Evolutionary conservation across 2,797 vertebrate genomes (phyloP).

Genomic region (Chaetophractus vellerosus): DNA sequence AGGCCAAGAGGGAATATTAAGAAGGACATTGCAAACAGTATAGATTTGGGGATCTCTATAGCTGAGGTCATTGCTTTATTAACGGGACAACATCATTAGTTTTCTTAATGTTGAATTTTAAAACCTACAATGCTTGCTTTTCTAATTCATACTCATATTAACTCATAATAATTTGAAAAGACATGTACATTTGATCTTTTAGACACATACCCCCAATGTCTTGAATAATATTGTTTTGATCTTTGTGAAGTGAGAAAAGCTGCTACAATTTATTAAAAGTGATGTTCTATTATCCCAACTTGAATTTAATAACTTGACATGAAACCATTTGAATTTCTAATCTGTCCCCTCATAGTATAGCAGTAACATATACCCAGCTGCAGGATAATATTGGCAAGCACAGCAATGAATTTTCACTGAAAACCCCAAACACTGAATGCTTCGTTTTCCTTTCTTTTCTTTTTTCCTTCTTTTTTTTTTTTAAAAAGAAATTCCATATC

Average conservation of each 20-base stretch:
- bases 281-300: constrained; percentile 66
- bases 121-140: not conserved
- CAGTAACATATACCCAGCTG: constrained; percentile 85
- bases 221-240: constrained; percentile 75
- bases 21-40: not conserved
- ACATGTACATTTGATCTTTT: constrained; percentile 58
- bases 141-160: not conserved
- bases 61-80: not conserved
- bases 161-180: constrained; percentile 63
- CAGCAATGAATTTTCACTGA: constrained; percentile 87
- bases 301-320: constrained; percentile 79
- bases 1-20: not conserved
- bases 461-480: constrained; percentile 87
- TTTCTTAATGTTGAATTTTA: constrained; percentile 8
- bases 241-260: constrained; percentile 75
- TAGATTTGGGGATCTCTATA: not conserved
- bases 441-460: constrained; percentile 87
- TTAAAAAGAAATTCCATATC: constrained; percentile 91
- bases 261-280: constrained; percentile 80
- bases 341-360: constrained; percentile 54
- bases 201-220: constrained; percentile 51
- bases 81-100: constrained; percentile 6
- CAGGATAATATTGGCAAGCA: constrained; percentile 88
- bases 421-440: constrained; percentile 87
- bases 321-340: constrained; percentile 82